A percentile compares a stretch with the other conserved stretches of the same genome.
These are phyloP conservation scores for Fragum fragum DNA, from an alignment of 2,888 invertebrate genomes.

Conservation along the genomic window DNA sequence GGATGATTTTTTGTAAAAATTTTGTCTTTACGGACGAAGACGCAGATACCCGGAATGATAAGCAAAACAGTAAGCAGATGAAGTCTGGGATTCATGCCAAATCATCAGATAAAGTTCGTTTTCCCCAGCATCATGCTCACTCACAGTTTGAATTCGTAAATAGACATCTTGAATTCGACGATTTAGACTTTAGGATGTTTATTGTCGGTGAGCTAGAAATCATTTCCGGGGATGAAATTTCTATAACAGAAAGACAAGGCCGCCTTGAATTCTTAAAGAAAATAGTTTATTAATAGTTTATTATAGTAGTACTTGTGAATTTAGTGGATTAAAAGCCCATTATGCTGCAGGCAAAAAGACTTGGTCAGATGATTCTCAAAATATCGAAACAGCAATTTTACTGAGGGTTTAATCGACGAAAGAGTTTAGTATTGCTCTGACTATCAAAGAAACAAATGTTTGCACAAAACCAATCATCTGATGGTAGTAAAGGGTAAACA, in stretches of 20 bases:
- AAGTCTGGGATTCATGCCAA: too few species aligned
- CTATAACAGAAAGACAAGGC: too few species aligned
- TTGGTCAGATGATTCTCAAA: slow-evolving; percentile 6
- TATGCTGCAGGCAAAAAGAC: background rate
- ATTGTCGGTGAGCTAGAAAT: too few species aligned
- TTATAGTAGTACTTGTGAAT: background rate
- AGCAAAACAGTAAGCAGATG: background rate
- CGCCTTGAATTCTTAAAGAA: too few species aligned
- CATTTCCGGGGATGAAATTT: too few species aligned
- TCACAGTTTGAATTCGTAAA: background rate
- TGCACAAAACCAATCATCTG: slow-evolving; percentile 20
- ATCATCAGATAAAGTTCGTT: background rate
- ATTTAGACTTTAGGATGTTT: too few species aligned
- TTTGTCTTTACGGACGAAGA: too few species aligned
- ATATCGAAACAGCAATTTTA: background rate
- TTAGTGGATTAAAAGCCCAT: background rate
- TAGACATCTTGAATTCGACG: background rate
- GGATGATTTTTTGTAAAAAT: too few species aligned
- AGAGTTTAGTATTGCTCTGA: slow-evolving; percentile 11
- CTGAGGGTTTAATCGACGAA: background rate
- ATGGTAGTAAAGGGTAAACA: slow-evolving; percentile 10
- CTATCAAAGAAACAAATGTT: slow-evolving; percentile 24
- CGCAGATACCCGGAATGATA: too few species aligned
- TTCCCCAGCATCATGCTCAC: slow-evolving; percentile 6
- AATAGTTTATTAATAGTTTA: background rate